Evolutionary conservation across 2,888 invertebrate genomes (phyloP).

Genomic region (Melanostoma scalare): DNA sequence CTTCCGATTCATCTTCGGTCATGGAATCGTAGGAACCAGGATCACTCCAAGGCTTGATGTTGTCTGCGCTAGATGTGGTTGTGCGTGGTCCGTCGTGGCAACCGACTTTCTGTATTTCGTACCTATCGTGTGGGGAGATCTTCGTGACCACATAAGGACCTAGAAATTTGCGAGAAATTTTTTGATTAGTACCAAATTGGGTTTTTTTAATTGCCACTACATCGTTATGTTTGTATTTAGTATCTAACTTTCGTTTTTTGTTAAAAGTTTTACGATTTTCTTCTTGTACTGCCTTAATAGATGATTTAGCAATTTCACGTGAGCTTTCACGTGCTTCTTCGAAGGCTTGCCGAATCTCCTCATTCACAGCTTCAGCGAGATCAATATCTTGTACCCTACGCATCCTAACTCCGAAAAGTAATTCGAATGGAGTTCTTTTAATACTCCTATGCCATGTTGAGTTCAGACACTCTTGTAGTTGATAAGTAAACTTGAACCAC

Average conservation of each 20-base stretch:
- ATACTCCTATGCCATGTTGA: constrained; percentile 15
- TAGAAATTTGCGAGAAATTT: constrained; percentile 11
- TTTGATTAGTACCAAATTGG: constrained; percentile 14
- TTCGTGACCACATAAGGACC: constrained; percentile 3
- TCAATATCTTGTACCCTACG: neutral
- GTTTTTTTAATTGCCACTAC: constrained; percentile 25
- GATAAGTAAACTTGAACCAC: constrained; percentile 4
- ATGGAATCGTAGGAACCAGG: neutral
- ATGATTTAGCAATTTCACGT: neutral
- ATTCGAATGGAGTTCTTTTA: constrained; percentile 22
- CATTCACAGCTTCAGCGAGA: neutral
- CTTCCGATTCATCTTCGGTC: neutral
- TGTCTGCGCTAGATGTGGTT: constrained; percentile 17
- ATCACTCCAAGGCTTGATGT: constrained; percentile 30
- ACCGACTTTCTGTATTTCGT: constrained; percentile 17
- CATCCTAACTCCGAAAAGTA: constrained; percentile 22
- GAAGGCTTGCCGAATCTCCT: constrained; percentile 17
- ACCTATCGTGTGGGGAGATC: neutral
- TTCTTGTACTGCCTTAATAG: constrained; percentile 2
- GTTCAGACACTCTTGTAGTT: constrained; percentile 45
- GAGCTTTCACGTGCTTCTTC: constrained; percentile 20
- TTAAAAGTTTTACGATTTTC: constrained; percentile 26
- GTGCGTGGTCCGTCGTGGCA: constrained; percentile 20
- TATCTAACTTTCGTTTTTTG: constrained; percentile 8
- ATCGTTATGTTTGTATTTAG: constrained; percentile 15